Evolutionary conservation across 2,888 invertebrate species (phyloP).

Genomic region (Apamea anceps): DNA sequence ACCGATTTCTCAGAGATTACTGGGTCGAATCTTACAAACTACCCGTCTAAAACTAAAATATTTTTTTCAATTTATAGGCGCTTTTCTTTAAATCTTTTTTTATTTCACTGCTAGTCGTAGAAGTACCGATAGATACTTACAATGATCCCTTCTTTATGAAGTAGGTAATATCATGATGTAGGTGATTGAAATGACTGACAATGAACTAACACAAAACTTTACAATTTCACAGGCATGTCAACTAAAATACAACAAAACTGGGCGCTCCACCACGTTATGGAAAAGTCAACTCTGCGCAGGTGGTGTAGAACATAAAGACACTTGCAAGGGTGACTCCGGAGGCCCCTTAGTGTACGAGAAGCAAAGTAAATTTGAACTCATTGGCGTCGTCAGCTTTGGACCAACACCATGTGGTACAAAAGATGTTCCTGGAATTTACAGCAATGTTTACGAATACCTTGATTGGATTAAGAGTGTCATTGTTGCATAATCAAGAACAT

Average conservation of each 20-base stretch:
- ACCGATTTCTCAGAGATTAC: no score
- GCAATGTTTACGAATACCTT: slow-evolving; percentile 89
- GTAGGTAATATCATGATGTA: background rate
- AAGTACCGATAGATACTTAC: no score
- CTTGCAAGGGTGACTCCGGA: slow-evolving; percentile 91
- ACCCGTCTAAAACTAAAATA: no score
- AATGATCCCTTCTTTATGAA: background rate
- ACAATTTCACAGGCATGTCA: slow-evolving; percentile 66
- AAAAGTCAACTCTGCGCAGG: slow-evolving; percentile 89
- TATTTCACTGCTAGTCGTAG: no score
- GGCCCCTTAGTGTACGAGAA: slow-evolving; percentile 90
- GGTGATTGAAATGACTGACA: background rate
- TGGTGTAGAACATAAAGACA: slow-evolving; percentile 88
- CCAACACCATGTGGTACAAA: slow-evolving; percentile 90
- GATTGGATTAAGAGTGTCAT: slow-evolving; percentile 86
- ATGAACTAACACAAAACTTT: background rate
- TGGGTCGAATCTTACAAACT: no score
- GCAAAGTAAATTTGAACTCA: slow-evolving; percentile 67
- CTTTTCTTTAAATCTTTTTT: no score
- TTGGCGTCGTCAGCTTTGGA: slow-evolving; percentile 91
- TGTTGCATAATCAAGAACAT: slow-evolving; percentile 5
- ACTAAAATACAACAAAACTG: slow-evolving; percentile 26
- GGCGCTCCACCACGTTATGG: slow-evolving; percentile 50
- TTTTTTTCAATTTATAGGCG: no score
- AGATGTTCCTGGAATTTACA: slow-evolving; percentile 91